Conservation (phyloP, 1,140 invertebrate species). For the Planococcus citri region DNA sequence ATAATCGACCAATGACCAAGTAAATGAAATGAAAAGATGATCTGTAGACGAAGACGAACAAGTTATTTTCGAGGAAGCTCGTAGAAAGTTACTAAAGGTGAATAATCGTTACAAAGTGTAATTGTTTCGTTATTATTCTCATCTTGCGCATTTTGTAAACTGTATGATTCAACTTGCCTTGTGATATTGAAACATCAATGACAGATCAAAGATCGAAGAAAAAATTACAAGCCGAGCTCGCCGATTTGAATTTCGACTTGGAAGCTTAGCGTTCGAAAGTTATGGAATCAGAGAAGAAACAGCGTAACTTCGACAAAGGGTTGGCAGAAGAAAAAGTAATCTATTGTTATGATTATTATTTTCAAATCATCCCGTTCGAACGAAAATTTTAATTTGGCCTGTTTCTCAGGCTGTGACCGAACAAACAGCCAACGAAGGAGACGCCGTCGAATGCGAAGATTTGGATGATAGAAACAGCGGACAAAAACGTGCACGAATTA, state of each 20-base stretch:
- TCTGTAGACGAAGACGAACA: slow-evolving; percentile 82
- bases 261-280: slow-evolving; percentile 82
- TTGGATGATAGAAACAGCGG: slow-evolving; percentile 91
- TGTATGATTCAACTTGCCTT: slow-evolving; percentile 25
- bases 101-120: background rate
- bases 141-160: background rate
- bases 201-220: slow-evolving; percentile 90
- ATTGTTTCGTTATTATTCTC: too few relatives aligned
- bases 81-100: slow-evolving; percentile 69
- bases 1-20: too few relatives aligned
- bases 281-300: slow-evolving; percentile 88
- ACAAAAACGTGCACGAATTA: slow-evolving; percentile 95
- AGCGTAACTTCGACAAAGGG: slow-evolving; percentile 95
- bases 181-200: slow-evolving; percentile 77
- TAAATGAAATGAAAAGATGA: slow-evolving; percentile 80
- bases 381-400: too few relatives aligned
- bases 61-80: slow-evolving; percentile 72
- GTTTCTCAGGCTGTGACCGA: slow-evolving; percentile 65
- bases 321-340: slow-evolving; percentile 83
- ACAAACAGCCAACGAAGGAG: slow-evolving; percentile 70
- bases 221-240: slow-evolving; percentile 89
- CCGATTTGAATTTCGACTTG: slow-evolving; percentile 77
- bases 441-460: slow-evolving; percentile 84
- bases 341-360: too few relatives aligned
- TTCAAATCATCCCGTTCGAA: too few relatives aligned